Evolutionary conservation across 1,140 invertebrate genomes (phyloP).

Genomic region (Orchesella cincta): DNA sequence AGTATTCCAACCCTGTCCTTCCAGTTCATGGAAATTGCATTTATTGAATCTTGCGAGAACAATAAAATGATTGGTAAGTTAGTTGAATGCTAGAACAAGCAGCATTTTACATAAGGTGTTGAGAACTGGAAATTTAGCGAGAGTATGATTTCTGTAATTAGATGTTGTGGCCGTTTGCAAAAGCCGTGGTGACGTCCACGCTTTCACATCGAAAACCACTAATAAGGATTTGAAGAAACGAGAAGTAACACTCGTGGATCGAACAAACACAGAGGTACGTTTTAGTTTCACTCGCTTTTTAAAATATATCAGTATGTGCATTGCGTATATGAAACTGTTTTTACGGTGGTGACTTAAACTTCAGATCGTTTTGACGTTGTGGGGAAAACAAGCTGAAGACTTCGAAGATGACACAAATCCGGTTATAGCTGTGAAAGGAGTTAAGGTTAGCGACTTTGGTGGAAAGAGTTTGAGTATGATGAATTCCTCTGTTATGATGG

Average conservation of each 20-base stretch:
- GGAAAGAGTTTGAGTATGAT: slow-evolving; percentile 69
- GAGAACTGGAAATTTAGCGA: no score
- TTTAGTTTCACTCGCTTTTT: neutral
- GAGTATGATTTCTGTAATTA: slow-evolving; percentile 55
- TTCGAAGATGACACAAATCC: slow-evolving; percentile 77
- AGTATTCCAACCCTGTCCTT: slow-evolving; percentile 78
- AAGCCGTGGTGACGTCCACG: slow-evolving; percentile 68
- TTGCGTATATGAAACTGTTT: slow-evolving; percentile 55
- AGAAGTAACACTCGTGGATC: slow-evolving; percentile 85
- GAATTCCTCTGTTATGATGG: slow-evolving; percentile 55
- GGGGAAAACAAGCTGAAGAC: slow-evolving; percentile 78
- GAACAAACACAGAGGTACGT: slow-evolving; percentile 73
- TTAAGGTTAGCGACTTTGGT: slow-evolving; percentile 71
- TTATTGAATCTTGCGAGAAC: slow-evolving; percentile 69
- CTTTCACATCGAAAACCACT: slow-evolving; percentile 70
- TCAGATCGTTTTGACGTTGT: slow-evolving; percentile 62
- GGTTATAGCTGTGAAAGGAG: slow-evolving; percentile 80
- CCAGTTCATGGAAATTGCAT: slow-evolving; percentile 76
- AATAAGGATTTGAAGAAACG: slow-evolving; percentile 85
- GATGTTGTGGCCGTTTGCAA: slow-evolving; percentile 93
- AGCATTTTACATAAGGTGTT: no score
- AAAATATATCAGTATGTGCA: neutral
- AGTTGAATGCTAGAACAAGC: neutral
- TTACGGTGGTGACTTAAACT: no score
- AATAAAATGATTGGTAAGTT: slow-evolving; percentile 72